phyloP scores from a whole-genome alignment of 2,888 invertebrate genomes.

The Rhogogaster chlorosoma region DNA sequence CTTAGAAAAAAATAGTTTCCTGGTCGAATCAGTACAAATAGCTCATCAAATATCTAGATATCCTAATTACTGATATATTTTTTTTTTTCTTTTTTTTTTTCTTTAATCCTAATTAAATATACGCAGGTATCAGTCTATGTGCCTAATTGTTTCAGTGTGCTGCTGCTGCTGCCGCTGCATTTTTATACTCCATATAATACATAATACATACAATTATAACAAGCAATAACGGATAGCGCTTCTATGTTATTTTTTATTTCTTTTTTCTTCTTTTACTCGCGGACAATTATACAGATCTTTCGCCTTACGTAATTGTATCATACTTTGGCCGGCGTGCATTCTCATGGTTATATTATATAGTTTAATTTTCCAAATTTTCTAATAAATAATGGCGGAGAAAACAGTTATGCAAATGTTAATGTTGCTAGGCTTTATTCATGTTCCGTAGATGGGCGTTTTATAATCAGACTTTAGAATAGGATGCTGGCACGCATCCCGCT shows the following conservation, averaged over 20 bases:
- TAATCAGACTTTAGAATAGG: conserved; percentile 38
- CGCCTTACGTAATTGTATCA: not conserved
- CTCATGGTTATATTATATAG: not conserved
- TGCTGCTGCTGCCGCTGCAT: not conserved
- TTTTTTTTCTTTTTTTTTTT: not conserved
- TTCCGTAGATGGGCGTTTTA: conserved; percentile 5
- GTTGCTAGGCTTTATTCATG: not conserved
- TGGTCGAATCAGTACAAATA: conserved; percentile 27
- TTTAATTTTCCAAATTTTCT: not conserved
- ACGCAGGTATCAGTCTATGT: conserved; percentile 46
- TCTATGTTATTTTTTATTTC: not conserved
- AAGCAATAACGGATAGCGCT: conserved; percentile 41
- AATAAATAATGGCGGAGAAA: not conserved
- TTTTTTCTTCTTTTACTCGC: not conserved
- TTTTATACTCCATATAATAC: conserved; percentile 17
- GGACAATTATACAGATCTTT: conserved; percentile 22
- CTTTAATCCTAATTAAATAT: conserved; percentile 25
- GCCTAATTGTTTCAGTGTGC: conserved; percentile 33
- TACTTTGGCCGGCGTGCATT: not conserved
- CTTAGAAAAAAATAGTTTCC: conserved; percentile 38
- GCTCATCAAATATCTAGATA: conserved; percentile 19
- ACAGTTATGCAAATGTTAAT: not conserved
- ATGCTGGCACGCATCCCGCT: conserved; percentile 29
- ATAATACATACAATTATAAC: conserved; percentile 30
- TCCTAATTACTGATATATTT: conserved; percentile 39